Base-by-base conservation (phyloP, 1,140 invertebrate species). In the Teleopsis dalmanni region DNA sequence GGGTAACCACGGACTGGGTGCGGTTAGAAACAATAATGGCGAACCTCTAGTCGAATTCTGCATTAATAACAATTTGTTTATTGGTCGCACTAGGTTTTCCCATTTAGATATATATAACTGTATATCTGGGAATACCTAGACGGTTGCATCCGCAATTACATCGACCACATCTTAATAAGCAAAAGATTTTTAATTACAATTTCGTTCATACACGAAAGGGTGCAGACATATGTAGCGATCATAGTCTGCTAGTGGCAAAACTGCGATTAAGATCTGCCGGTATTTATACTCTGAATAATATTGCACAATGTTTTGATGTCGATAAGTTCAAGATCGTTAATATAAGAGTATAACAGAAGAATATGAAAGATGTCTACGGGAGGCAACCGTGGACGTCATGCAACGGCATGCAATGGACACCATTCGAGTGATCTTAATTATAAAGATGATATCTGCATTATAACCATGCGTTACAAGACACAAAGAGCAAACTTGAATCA, bases 11-110 rank as follows among this genome's bases (percentile, higher is more conserved):
- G 43, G 43, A 8, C 9, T 45, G 8, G 9, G 18, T 21, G 21
- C 14, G 29, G 14, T 16, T 11, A 4, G 23, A n/a, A 33, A 13
- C 7, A 11, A 45, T n/a, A 45, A 45, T 13, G 43, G 43, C 8
- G 19, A 45, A 10, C 16, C 14, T 11, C 27, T 45, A 6, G 6
- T 34, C 2, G 31, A 33, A 1, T 3, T 19, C n/a, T 33, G 29
- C 33, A 31, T 19, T 10, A 21, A 5, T 19, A 18, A 22, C 19
- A 33, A 45, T 4, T 19, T 45, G 2, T 27, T 48, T 11, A 31
- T 48, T 40, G 47, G 47, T n/a, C 23, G 47, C 11, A 37, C 47
- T 11, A n/a, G 27, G 18, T 48, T 48, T 29, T 23, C 35, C 3
- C 47, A 48, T 29, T 7, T 19, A n/a, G 36, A 23, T 6, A 29